Evolutionary conservation across 1,140 invertebrate species (phyloP).

Genomic region (Drosophila novamexicana): DNA sequence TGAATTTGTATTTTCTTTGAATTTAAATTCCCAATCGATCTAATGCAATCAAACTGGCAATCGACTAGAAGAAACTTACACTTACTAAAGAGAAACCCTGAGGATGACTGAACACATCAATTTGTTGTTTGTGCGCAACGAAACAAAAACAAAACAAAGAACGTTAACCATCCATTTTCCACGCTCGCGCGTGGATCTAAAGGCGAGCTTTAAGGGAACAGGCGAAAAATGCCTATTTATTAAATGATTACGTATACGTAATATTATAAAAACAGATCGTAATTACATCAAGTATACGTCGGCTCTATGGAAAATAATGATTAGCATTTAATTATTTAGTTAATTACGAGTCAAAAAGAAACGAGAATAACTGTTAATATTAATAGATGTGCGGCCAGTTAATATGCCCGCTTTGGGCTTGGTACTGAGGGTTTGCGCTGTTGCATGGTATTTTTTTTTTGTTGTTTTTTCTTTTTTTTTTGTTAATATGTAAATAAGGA

Average conservation of each 20-base stretch:
- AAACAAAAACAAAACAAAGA: too few species aligned
- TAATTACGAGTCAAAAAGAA: too few species aligned
- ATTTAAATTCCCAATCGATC: background rate
- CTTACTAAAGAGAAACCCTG: too few species aligned
- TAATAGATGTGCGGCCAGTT: background rate
- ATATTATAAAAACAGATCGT: background rate
- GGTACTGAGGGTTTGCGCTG: background rate
- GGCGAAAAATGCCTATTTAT: background rate
- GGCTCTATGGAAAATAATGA: background rate
- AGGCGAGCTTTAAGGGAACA: too few species aligned
- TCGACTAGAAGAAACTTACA: too few species aligned
- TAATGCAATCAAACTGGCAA: too few species aligned
- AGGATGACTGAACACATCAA: too few species aligned
- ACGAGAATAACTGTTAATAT: too few species aligned
- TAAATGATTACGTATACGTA: constrained; percentile 4
- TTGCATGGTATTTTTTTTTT: constrained; percentile 12
- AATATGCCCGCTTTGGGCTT: background rate
- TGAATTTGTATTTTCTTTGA: too few species aligned
- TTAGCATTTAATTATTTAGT: background rate
- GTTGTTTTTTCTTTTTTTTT: background rate
- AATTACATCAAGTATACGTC: background rate
- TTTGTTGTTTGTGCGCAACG: too few species aligned
- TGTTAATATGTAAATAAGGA: constrained; percentile 33
- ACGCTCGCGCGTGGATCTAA: too few species aligned
- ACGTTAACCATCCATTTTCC: too few species aligned